A percentile compares a stretch with the other conserved stretches of the same genome.
phyloP scores from a whole-genome alignment of 2,888 invertebrate species.

The Reticulitermes lucifugus region DNA sequence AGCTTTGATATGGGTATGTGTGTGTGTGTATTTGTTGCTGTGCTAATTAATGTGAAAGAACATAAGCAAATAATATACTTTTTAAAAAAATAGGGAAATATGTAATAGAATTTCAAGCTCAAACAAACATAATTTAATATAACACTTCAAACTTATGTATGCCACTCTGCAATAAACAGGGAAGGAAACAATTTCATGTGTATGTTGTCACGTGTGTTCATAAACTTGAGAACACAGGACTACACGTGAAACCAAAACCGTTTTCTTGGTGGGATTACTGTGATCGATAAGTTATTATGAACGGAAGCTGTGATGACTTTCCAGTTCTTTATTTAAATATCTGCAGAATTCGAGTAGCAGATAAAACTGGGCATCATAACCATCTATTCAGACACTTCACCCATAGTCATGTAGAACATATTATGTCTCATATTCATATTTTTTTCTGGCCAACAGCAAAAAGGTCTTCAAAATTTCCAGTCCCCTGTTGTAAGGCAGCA shows the following conservation, averaged over 20 bases:
- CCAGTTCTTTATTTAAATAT: slow-evolving; percentile 5
- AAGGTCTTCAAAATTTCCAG: slow-evolving; percentile 52
- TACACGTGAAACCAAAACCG: slow-evolving; percentile 1
- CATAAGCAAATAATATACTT: slow-evolving; percentile 42
- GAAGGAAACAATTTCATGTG: slow-evolving; percentile 26
- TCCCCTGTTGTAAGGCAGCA: slow-evolving; percentile 54
- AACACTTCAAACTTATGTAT: slow-evolving; percentile 35
- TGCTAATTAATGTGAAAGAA: slow-evolving; percentile 47
- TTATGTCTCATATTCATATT: background rate
- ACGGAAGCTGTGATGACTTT: background rate
- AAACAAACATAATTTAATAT: slow-evolving; percentile 45
- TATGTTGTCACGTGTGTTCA: slow-evolving; percentile 16
- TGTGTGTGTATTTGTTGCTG: slow-evolving; percentile 50
- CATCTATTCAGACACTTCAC: slow-evolving; percentile 20
- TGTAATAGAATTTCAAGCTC: slow-evolving; percentile 50
- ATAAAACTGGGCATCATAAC: slow-evolving; percentile 7
- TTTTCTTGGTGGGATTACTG: slow-evolving; percentile 40
- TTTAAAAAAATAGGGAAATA: slow-evolving; percentile 49
- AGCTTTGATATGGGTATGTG: slow-evolving; percentile 66
- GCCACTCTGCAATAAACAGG: slow-evolving; percentile 43
- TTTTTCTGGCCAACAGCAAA: slow-evolving; percentile 54
- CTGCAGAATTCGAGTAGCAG: slow-evolving; percentile 11
- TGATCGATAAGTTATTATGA: slow-evolving; percentile 19
- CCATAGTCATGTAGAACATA: slow-evolving; percentile 26
- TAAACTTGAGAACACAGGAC: background rate